Conservation (phyloP, 2,797 vertebrate genomes). For the Columba guinea region DNA sequence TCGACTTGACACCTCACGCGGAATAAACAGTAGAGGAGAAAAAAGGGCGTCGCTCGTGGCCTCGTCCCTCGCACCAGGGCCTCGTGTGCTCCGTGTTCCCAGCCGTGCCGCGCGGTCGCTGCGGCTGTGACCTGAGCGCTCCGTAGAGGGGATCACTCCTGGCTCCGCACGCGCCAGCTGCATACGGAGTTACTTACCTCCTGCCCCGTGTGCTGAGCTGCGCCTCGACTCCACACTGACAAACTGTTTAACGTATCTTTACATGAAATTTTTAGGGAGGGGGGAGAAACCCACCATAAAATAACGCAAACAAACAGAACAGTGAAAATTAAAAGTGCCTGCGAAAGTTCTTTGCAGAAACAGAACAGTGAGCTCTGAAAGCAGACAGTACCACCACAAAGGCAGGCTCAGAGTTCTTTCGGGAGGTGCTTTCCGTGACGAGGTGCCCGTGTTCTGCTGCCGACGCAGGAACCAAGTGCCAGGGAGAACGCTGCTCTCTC, state of each 20-base stretch:
- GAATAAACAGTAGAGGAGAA: neutral
- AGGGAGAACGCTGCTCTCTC: neutral
- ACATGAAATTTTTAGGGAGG: neutral
- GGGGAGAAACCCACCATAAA: neutral
- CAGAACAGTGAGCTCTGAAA: neutral
- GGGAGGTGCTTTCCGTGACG: neutral
- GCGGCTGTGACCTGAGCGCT: neutral
- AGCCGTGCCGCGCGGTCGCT: too few relatives aligned
- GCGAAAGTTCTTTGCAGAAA: neutral
- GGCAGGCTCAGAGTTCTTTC: neutral
- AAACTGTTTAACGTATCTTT: neutral
- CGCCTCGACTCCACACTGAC: neutral
- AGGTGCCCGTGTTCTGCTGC: neutral
- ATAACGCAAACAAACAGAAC: neutral
- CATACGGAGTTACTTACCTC: neutral
- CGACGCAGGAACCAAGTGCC: neutral
- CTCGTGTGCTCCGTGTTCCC: too few relatives aligned
- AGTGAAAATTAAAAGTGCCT: neutral
- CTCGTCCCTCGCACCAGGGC: too few relatives aligned
- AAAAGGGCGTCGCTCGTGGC: neutral
- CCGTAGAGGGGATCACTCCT: neutral
- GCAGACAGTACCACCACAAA: neutral
- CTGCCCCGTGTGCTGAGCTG: neutral
- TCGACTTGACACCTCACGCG: neutral
- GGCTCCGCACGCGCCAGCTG: too few relatives aligned